These are phyloP conservation scores for Mythimna albipuncta DNA, from an alignment of 2,888 invertebrate species.

Conservation along the genomic window DNA sequence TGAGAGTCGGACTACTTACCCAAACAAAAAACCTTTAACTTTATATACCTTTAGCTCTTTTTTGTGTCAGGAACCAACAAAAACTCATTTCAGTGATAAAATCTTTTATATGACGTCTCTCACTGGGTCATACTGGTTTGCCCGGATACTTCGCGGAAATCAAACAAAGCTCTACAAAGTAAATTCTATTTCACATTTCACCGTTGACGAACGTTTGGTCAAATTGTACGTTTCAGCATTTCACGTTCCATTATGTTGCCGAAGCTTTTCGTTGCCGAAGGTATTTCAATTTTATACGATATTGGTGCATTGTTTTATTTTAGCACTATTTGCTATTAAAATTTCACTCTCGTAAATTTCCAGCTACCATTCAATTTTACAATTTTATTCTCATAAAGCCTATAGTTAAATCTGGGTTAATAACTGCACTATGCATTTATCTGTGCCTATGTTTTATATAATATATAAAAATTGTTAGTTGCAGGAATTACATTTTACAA, in stretches of 20 bases:
- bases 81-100: constrained; percentile 31
- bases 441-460: not conserved
- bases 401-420: not conserved
- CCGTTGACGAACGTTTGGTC: constrained; percentile 24
- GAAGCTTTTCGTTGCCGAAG: not conserved
- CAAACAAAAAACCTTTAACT: not conserved
- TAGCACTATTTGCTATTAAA: not conserved
- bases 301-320: not conserved
- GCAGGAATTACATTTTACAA: not conserved
- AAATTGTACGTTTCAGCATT: constrained; percentile 18
- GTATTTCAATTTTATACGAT: not conserved
- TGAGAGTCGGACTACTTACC: too few relatives aligned
- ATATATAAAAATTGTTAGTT: not conserved
- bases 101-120: constrained; percentile 22
- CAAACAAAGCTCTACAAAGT: constrained; percentile 37
- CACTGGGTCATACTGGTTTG: constrained; percentile 20
- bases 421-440: not conserved
- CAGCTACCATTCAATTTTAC: not conserved
- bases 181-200: constrained; percentile 29
- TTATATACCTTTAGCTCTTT: not conserved
- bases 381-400: not conserved
- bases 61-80: constrained; percentile 1
- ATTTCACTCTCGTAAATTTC: not conserved
- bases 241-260: not conserved
- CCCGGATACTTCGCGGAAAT: constrained; percentile 33